A percentile compares a stretch with the other conserved stretches of the same genome.
Conservation (phyloP, 2,113 vertebrate species). For the Lepidothrix coronata region DNA sequence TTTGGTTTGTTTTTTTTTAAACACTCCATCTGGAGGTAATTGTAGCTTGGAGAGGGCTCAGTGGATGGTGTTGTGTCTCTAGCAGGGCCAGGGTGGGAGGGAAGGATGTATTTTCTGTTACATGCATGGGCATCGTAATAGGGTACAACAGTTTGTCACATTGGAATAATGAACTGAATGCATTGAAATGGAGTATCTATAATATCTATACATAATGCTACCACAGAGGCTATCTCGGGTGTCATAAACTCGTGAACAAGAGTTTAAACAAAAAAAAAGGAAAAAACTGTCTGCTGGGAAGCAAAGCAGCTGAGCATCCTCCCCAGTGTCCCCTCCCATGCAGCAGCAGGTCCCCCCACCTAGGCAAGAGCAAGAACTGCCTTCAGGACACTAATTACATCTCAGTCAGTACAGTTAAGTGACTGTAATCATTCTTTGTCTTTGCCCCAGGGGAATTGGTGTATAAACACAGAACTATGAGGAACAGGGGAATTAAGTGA, state of each 20-base stretch:
- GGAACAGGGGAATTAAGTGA: not conserved
- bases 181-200: not conserved
- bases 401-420: accelerated
- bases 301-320: not conserved
- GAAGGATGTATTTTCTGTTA: not conserved
- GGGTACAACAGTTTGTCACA: not conserved
- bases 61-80: not conserved
- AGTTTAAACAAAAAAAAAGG: not conserved
- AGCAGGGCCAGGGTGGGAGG: not conserved
- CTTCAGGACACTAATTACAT: not conserved
- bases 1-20: not conserved
- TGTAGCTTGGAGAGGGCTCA: not conserved
- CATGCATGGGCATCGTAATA: accelerated
- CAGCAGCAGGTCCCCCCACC: not conserved
- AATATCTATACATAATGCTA: not conserved
- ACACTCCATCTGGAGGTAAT: not conserved
- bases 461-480: not conserved
- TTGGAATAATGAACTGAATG: not conserved
- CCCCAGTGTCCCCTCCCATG: not conserved
- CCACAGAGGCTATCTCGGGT: not conserved
- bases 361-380: not conserved
- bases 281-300: not conserved
- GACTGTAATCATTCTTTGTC: not conserved
- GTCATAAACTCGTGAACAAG: not conserved
- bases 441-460: not conserved